Conservation (phyloP, 2,888 invertebrate genomes). For the Labia minor region DNA sequence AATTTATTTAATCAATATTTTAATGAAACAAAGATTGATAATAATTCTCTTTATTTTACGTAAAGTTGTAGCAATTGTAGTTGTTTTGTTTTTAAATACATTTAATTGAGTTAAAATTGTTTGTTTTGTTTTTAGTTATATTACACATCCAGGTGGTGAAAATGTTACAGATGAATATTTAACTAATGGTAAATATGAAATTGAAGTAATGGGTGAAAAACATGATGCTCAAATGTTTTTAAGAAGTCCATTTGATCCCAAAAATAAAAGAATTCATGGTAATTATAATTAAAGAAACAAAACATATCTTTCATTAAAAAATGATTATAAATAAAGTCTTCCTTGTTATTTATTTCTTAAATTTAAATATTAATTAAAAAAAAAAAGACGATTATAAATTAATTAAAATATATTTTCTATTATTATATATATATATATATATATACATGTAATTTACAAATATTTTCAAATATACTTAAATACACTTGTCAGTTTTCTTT, state of each 20-base stretch:
- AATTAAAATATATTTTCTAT: not conserved
- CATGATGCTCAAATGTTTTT: constrained; percentile 58
- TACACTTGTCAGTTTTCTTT: not conserved
- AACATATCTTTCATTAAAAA: too few species aligned
- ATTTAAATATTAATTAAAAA: not conserved
- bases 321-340: not conserved
- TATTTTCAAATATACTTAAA: not conserved
- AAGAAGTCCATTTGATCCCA: constrained; percentile 73
- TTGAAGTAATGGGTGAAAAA: constrained; percentile 67
- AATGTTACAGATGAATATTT: constrained; percentile 55
- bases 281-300: constrained; percentile 34
- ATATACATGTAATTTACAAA: not conserved
- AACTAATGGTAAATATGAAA: constrained; percentile 59
- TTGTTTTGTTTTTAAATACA: too few species aligned
- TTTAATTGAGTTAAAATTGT: too few species aligned
- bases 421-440: not conserved
- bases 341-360: too few species aligned
- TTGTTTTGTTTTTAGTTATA: constrained; percentile 43
- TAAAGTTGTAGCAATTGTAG: too few species aligned
- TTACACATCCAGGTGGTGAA: constrained; percentile 47
- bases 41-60: too few species aligned
- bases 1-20: too few species aligned
- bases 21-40: too few species aligned
- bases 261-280: constrained; percentile 60
- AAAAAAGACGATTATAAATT: constrained; percentile 1